A percentile compares a stretch with the other conserved stretches of the same genome.
Conservation (phyloP, 2,113 vertebrate genomes). For the Triplophysa rosa region DNA sequence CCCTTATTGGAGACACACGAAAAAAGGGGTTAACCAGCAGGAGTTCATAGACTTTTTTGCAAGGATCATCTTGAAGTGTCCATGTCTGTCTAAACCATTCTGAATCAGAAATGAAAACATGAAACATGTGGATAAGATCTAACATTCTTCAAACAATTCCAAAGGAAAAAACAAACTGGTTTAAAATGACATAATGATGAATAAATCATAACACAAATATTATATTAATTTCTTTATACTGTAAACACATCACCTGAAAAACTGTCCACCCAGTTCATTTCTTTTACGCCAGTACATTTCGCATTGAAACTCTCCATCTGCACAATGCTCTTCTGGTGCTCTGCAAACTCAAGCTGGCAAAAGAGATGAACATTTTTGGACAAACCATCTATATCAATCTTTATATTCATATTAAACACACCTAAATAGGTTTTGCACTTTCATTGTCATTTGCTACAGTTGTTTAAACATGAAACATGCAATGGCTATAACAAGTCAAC, state of each 20-base stretch:
- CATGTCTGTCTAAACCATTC: slow-evolving; percentile 82
- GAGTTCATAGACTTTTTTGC: slow-evolving; percentile 86
- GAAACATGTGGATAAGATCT: no score
- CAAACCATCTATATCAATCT: background rate
- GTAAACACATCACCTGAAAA: slow-evolving; percentile 74
- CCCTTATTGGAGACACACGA: slow-evolving; percentile 90
- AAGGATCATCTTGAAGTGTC: slow-evolving; percentile 87
- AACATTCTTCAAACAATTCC: no score
- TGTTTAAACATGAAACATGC: background rate
- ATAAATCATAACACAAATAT: background rate
- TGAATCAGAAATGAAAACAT: slow-evolving; percentile 58
- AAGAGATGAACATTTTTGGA: background rate
- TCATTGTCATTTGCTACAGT: background rate
- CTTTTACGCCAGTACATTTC: slow-evolving; percentile 75
- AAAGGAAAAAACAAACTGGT: background rate
- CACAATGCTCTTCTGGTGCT: slow-evolving; percentile 82
- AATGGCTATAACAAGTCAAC: background rate
- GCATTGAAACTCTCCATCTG: slow-evolving; percentile 73
- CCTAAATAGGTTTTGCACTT: background rate
- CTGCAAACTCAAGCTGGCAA: slow-evolving; percentile 83
- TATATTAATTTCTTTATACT: background rate
- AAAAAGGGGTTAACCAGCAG: slow-evolving; percentile 85
- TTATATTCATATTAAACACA: background rate
- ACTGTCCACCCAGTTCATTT: slow-evolving; percentile 81
- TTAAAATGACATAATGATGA: background rate